phyloP scores from a whole-genome alignment of 2,113 vertebrate genomes.

The Siniperca knerii region DNA sequence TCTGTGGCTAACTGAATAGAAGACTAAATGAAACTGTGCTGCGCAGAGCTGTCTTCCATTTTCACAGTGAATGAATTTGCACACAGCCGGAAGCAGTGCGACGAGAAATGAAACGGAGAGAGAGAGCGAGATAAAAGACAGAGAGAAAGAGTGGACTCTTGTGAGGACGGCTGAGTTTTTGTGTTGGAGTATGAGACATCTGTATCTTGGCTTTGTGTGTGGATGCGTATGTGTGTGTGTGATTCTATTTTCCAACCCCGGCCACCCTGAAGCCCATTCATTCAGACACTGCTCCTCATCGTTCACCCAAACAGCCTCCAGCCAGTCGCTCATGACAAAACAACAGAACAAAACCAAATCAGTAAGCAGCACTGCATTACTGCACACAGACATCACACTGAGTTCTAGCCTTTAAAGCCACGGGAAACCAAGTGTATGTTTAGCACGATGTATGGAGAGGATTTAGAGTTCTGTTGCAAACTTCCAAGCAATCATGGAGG shows the following conservation, averaged over 20 bases:
- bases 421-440: constrained; percentile 5
- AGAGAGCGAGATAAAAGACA: constrained; percentile 39
- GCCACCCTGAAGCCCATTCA: constrained; percentile 57
- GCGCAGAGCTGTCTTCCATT: constrained; percentile 35
- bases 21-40: constrained; percentile 47
- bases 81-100: constrained; percentile 59
- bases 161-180: constrained; percentile 31
- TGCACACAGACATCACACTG: constrained; percentile 39
- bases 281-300: constrained; percentile 56
- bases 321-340: constrained; percentile 63
- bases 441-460: constrained; percentile 4
- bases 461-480: constrained; percentile 32
- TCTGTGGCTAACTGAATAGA: constrained; percentile 39
- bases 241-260: constrained; percentile 36
- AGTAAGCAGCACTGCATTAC: constrained; percentile 60
- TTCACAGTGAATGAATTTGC: constrained; percentile 65
- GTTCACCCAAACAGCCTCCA: constrained; percentile 70
- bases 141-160: not conserved
- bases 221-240: not conserved
- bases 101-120: constrained; percentile 43
- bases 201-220: constrained; percentile 38
- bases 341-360: constrained; percentile 66
- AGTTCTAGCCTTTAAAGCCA: constrained; percentile 23
- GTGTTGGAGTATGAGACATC: constrained; percentile 32
- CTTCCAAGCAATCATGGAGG: constrained; percentile 3